Conservation (phyloP, 2,113 vertebrate genomes). For the Gallinago media region DNA sequence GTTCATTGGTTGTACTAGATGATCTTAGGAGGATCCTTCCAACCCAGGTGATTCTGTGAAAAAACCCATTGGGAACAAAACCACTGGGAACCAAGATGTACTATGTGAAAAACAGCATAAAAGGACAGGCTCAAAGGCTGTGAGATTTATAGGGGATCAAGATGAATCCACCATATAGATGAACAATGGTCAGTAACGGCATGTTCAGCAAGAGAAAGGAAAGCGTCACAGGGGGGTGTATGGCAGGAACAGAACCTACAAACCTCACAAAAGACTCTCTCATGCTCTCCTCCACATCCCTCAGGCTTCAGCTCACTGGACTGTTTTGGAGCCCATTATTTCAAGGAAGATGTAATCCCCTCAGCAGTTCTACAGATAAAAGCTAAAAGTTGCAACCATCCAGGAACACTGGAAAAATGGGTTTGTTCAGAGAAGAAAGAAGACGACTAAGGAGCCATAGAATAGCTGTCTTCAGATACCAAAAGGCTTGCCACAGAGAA, state of each 20-base stretch:
- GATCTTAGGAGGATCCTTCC: no score
- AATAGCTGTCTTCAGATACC: not conserved
- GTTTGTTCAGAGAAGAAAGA: not conserved
- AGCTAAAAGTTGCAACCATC: not conserved
- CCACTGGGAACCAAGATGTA: not conserved
- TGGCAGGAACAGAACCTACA: not conserved
- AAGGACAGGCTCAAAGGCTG: not conserved
- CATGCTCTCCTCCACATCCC: not conserved
- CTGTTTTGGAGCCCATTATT: not conserved
- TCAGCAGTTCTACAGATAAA: not conserved
- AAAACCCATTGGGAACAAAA: not conserved
- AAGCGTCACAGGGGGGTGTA: accelerated
- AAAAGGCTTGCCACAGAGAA: not conserved
- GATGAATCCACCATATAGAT: not conserved
- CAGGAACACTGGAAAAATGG: not conserved
- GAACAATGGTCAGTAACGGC: not conserved
- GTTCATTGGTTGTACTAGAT: no score
- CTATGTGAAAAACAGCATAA: not conserved
- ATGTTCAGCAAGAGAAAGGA: not conserved
- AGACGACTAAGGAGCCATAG: not conserved
- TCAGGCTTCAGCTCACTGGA: not conserved
- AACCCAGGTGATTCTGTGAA: no score
- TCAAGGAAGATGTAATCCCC: not conserved
- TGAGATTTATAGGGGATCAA: not conserved
- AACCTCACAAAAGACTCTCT: not conserved